These are phyloP conservation scores for Gorsachius magnificus DNA, from an alignment of 2,797 vertebrate species.

Conservation along the genomic window DNA sequence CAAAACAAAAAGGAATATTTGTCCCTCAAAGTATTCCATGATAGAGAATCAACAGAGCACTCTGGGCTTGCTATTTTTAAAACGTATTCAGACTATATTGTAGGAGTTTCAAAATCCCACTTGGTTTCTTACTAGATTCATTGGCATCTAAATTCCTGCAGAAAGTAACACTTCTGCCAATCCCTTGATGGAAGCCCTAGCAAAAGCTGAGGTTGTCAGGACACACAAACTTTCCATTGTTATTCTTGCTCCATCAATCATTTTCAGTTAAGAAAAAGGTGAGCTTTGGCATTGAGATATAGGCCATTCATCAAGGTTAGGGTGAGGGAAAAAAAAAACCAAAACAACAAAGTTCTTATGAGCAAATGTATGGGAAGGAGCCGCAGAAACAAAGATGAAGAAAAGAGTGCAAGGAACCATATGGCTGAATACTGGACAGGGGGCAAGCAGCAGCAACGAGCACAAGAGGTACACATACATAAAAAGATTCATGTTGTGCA, in stretches of 20 bases:
- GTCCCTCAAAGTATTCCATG: background rate
- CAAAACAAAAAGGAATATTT: background rate
- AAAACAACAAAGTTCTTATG: background rate
- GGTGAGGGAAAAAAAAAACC: background rate
- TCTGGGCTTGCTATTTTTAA: background rate
- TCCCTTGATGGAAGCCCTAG: background rate
- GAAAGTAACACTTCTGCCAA: background rate
- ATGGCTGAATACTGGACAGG: rapidly evolving
- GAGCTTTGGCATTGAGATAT: background rate
- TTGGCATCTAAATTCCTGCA: background rate
- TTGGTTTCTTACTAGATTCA: background rate
- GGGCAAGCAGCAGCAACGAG: background rate
- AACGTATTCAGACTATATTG: background rate
- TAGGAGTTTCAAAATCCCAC: background rate
- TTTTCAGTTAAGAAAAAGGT: background rate
- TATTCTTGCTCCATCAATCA: background rate
- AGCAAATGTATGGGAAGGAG: background rate
- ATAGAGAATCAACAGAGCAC: background rate
- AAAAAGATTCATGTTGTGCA: background rate
- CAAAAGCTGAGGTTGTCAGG: background rate
- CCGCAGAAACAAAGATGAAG: background rate
- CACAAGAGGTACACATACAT: background rate
- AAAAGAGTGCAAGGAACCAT: rapidly evolving
- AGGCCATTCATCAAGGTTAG: background rate
- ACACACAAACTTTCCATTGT: background rate